Evolutionary conservation across 2,797 vertebrate species (phyloP).

Genomic region (Poeciliopsis infans): DNA sequence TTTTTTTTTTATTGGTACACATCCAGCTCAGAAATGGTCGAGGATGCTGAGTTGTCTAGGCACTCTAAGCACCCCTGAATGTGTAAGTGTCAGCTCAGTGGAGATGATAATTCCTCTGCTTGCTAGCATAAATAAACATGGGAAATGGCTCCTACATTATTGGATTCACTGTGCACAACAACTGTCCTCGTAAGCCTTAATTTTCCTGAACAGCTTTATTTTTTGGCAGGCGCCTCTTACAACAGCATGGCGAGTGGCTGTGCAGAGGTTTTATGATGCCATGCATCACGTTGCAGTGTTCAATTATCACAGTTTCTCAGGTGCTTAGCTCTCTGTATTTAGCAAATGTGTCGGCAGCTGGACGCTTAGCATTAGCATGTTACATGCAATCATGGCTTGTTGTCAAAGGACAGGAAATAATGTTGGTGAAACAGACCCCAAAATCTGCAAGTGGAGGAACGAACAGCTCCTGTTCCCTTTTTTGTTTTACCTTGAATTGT

Average conservation of each 20-base stretch:
- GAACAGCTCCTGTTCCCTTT: neutral
- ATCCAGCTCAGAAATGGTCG: conserved; percentile 29
- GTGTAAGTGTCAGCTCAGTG: conserved; percentile 66
- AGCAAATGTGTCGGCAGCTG: conserved; percentile 70
- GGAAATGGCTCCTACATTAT: conserved; percentile 64
- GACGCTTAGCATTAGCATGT: conserved; percentile 61
- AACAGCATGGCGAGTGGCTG: conserved; percentile 64
- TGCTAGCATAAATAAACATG: conserved; percentile 66
- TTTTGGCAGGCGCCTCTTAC: conserved; percentile 67
- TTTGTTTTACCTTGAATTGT: conserved; percentile 24
- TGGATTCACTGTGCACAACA: conserved; percentile 74
- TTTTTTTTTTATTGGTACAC: conserved; percentile 3
- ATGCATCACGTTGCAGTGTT: conserved; percentile 70
- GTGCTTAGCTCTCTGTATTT: conserved; percentile 69
- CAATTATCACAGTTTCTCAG: conserved; percentile 73
- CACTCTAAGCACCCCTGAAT: conserved; percentile 55
- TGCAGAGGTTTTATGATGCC: conserved; percentile 69
- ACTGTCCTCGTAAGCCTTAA: conserved; percentile 72
- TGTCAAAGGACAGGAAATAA: conserved; percentile 32
- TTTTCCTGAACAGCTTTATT: conserved; percentile 72
- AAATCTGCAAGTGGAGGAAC: conserved; percentile 25
- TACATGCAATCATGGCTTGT: conserved; percentile 40
- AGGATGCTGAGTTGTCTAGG: conserved; percentile 38
- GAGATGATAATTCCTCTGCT: conserved; percentile 64
- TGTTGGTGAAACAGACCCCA: conserved; percentile 43